phyloP scores from a whole-genome alignment of 2,797 vertebrate genomes.

The Diplodus sargus region DNA sequence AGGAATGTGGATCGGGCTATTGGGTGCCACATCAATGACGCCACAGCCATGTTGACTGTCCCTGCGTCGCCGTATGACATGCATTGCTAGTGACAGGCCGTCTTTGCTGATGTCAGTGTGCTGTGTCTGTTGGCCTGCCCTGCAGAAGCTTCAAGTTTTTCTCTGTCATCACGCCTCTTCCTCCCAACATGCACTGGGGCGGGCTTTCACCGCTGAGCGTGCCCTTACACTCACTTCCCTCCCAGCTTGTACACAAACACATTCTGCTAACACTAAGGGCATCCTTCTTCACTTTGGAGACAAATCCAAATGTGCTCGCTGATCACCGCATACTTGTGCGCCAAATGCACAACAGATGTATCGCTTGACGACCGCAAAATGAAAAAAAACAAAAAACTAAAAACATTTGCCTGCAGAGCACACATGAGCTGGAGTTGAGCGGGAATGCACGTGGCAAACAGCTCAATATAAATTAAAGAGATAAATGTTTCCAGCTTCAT shows the following conservation, averaged over 20 bases:
- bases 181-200: constrained; percentile 75
- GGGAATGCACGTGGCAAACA: constrained; percentile 72
- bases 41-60: constrained; percentile 60
- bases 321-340: constrained; percentile 64
- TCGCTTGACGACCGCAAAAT: constrained; percentile 53
- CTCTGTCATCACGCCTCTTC: constrained; percentile 73
- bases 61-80: constrained; percentile 64
- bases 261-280: constrained; percentile 32
- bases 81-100: constrained; percentile 78
- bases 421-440: constrained; percentile 59
- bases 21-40: constrained; percentile 72
- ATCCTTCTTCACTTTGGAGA: constrained; percentile 55
- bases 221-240: constrained; percentile 63
- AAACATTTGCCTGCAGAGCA: constrained; percentile 38
- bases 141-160: constrained; percentile 68
- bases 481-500: constrained; percentile 73
- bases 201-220: constrained; percentile 60
- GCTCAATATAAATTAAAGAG: constrained; percentile 70
- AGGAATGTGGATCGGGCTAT: constrained; percentile 62
- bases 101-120: constrained; percentile 76
- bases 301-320: constrained; percentile 57
- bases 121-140: constrained; percentile 68
- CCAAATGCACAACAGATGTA: constrained; percentile 79
- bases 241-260: constrained; percentile 42
- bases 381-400: constrained; percentile 12